Evolutionary conservation across 2,113 vertebrate species (phyloP).

Genomic region (Ammodytes dubius): DNA sequence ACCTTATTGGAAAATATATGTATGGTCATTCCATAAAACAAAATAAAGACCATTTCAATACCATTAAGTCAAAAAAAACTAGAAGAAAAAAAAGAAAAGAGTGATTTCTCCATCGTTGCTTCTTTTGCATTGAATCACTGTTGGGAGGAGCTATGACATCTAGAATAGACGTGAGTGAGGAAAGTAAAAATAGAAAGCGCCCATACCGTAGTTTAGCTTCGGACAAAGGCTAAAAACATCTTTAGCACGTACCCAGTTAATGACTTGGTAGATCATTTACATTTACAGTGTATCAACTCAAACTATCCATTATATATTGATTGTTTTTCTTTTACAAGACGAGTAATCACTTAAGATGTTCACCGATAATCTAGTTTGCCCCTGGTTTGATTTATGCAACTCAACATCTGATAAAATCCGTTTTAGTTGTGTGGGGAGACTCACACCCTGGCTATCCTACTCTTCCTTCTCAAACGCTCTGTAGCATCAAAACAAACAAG

Average conservation of each 20-base stretch:
- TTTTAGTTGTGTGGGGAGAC: not conserved
- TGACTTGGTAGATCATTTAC: not conserved
- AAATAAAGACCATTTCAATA: too few species aligned
- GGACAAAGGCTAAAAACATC: not conserved
- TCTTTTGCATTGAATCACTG: not conserved
- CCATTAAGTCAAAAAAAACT: too few species aligned
- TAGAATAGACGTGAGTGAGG: not conserved
- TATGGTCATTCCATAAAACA: too few species aligned
- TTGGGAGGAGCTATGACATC: not conserved
- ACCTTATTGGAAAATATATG: too few species aligned
- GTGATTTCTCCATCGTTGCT: not conserved
- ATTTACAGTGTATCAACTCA: not conserved
- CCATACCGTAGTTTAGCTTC: not conserved
- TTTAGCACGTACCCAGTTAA: not conserved
- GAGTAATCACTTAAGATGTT: not conserved
- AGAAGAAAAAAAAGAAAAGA: not conserved
- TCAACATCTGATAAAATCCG: not conserved
- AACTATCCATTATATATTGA: not conserved
- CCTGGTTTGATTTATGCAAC: not conserved
- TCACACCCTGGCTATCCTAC: not conserved
- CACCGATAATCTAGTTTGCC: not conserved
- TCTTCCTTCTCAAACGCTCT: not conserved
- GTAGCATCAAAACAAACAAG: slow-evolving; percentile 18
- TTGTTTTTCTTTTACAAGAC: not conserved
- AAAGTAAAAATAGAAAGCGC: not conserved